Percentiles rank a stretch among this genome's conserved stretches.
Evolutionary conservation across 2,113 vertebrate species (phyloP).

Genomic region (Paradisaea rubra): DNA sequence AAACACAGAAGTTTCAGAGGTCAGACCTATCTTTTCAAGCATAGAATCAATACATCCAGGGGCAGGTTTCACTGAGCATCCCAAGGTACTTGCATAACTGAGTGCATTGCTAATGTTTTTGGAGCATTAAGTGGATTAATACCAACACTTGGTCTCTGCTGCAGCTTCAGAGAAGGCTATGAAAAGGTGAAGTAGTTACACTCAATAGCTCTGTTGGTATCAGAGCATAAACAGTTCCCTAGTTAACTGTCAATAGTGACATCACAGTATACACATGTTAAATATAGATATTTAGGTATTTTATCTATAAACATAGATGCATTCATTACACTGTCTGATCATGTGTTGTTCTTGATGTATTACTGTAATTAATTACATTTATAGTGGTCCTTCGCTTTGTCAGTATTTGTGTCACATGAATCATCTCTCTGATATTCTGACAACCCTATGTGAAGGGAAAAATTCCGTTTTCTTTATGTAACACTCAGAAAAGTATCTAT

Average conservation of each 20-base stretch:
- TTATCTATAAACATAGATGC: background rate
- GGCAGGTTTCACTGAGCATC: background rate
- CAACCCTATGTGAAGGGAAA: background rate
- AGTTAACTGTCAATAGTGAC: background rate
- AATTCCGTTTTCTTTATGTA: background rate
- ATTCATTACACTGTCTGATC: background rate
- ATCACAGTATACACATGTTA: background rate
- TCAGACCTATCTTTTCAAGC: background rate
- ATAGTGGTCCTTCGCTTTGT: background rate
- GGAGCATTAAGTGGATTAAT: background rate
- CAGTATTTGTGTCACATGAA: background rate
- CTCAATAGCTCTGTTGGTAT: background rate
- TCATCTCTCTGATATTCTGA: background rate
- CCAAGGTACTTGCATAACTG: background rate
- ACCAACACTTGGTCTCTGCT: background rate
- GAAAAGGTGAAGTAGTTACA: background rate
- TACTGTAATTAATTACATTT: background rate
- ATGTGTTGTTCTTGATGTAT: background rate
- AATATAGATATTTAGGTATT: background rate
- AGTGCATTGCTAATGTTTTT: background rate
- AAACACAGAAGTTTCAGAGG: background rate
- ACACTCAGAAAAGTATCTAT: background rate
- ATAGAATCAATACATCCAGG: background rate
- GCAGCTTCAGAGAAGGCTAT: background rate
- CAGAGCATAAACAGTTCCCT: background rate